Evolutionary conservation across 2,113 vertebrate species (phyloP), one percentile per base, ranked within the genome.

Genomic region (Chroicocephalus ridibundus): DNA sequence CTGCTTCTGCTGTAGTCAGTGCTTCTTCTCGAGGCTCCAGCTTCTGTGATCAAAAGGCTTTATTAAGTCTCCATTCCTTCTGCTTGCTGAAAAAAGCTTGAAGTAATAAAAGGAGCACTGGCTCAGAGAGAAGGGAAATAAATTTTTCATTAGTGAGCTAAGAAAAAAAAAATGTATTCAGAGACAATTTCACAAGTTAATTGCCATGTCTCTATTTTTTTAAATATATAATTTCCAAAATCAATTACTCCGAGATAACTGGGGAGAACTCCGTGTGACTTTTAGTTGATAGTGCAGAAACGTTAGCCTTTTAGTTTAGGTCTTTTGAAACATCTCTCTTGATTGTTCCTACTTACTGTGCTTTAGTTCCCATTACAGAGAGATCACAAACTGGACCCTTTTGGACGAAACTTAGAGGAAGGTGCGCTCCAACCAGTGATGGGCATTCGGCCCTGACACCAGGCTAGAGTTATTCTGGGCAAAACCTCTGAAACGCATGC

Each of bases 71-170:
- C 60, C 64, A 69, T 95, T 95, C 49, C 71, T 93, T 94, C 85
- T 85, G 51, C 54, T 94, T 93, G 61, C 76, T 91, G 77, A 52
- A 81, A 86, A 93, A 91, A 83, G 15, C 85, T 72, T 69, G 25
- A 38, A 55, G 49, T 69, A 94, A 72, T 84, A 83, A 89, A 91
- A 70, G 49, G 22, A 80, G 26, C 29, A 65, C 64, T 94, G 69
- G 62, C 72, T 89, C 87, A 93, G 72, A 91, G 61, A 96, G 44
- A 95, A 91, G n/a, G 62, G n/a, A 95, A 86, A 91, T 76, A 89
- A 55, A 42, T 64, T 68, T 89, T 91, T 77, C 22, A 42, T 80
- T 94, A 91, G 52, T 81, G 38, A 75, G 40, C 17, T 17, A 92
- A 70, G 46, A 57, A 83, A 66, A 79, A 79, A 86, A 86, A 85